phyloP scores from a whole-genome alignment of 2,797 vertebrate genomes.

The Malurus leucopterus region DNA sequence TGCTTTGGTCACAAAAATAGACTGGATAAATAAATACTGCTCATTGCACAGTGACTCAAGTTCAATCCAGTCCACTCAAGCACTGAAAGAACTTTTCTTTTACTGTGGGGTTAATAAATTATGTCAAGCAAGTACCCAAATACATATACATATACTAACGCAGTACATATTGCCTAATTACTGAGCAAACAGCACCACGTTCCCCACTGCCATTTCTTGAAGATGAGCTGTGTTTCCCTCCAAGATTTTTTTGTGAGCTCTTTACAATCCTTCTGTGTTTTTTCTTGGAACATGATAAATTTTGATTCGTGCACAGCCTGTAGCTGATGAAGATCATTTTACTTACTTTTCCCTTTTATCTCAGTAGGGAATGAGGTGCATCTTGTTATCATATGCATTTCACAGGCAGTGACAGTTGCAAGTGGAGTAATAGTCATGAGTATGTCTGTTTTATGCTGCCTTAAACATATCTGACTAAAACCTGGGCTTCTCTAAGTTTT shows the following conservation, averaged over 20 bases:
- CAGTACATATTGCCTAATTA: neutral
- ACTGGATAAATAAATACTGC: neutral
- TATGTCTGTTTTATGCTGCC: neutral
- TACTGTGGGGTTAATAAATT: neutral
- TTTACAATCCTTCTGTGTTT: neutral
- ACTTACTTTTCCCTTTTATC: neutral
- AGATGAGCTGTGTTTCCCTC: neutral
- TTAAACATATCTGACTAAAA: neutral
- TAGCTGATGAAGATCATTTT: neutral
- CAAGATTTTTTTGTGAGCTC: neutral
- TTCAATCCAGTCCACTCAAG: neutral
- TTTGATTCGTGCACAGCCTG: neutral
- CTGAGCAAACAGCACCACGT: neutral
- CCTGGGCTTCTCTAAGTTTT: neutral
- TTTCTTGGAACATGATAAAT: neutral
- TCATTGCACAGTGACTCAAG: neutral
- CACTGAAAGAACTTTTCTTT: neutral
- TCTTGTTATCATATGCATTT: neutral
- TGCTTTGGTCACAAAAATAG: neutral
- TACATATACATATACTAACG: rapidly evolving
- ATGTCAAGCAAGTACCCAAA: neutral
- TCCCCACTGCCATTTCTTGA: neutral
- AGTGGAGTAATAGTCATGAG: neutral
- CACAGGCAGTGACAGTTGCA: neutral
- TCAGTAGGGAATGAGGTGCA: neutral